Base-by-base conservation (phyloP, 53 echinoderm and acorn worm species). In the Henricia sp. region DNA sequence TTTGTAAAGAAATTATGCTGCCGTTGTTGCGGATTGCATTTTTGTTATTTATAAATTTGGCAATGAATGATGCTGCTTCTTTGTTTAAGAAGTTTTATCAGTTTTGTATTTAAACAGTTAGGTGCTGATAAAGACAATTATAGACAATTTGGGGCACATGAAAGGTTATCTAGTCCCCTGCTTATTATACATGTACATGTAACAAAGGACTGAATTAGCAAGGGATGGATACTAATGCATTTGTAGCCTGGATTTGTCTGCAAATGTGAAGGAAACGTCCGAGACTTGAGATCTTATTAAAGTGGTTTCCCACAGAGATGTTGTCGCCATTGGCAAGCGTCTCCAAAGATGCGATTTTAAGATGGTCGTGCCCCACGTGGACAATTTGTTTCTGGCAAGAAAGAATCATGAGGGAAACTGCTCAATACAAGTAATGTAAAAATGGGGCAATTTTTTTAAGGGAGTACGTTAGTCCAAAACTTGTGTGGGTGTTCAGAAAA, bases 321-420 rank as follows among this genome's bases (percentile, higher is more conserved):
- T 29, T 20, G 63, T 77, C 44, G 46, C 32, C 78, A 77, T 32
- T n/a, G 48, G 78, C 20, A 21, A 77, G 32, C 11, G 48, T 14
- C 63, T 46, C 78, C 4, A n/a, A 63, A 77, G 78, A 77, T 48
- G 62, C 46, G 29, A 63, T 39, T 34, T 55, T 46, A 14, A 46
- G 14, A 46, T 46, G 8, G 48, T 14, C 56, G 40, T 27, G 56
- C 75, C 32, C 75, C 37, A 14, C 38, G 34, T 12, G 36, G 53
- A 57, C 38, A 26, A 75, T 39, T 75, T 37, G 56, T 57, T 57
- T 42, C 21, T 56, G 75, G 56, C 54, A 35, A 73, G 65, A 46
- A 8, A 46, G 14, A 46, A 46, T 10, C 48, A 46, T 10, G 14
- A 8, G 14, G 14, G 8, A 46, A 8, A 8, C 48, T 8, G 14